phyloP scores from a whole-genome alignment of 2,888 invertebrate genomes.

The Zaprionus obscuricornis region DNA sequence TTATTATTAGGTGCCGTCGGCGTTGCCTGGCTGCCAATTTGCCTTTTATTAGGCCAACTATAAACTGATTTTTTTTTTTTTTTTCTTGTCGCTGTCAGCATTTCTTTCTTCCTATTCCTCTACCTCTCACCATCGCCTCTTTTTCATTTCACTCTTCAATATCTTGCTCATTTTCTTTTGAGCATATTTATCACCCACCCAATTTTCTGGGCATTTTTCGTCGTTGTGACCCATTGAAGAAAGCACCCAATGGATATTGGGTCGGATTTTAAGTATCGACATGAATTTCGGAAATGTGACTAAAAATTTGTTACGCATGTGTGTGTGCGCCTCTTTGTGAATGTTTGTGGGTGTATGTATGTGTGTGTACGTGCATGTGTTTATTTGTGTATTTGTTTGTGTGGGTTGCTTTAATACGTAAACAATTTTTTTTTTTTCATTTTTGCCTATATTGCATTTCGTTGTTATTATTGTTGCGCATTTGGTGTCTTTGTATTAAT shows the following conservation, averaged over 20 bases:
- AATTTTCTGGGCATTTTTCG: conserved; percentile 24
- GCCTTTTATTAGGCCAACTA: conserved; percentile 67
- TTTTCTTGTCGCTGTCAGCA: conserved; percentile 58
- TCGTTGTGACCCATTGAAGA: conserved; percentile 51
- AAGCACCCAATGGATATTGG: conserved; percentile 33
- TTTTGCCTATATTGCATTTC: conserved; percentile 13
- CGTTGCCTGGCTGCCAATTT: conserved; percentile 58
- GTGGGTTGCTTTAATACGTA: conserved; percentile 30
- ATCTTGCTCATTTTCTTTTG: conserved; percentile 1
- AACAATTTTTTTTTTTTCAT: conserved; percentile 19
- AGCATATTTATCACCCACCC: conserved; percentile 45
- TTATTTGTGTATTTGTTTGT: conserved; percentile 4
- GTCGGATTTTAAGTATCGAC: conserved; percentile 34
- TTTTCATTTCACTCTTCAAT: background rate
- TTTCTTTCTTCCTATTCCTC: conserved; percentile 36
- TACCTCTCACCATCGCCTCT: conserved; percentile 27
- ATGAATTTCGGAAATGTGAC: conserved; percentile 19
- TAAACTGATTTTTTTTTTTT: conserved; percentile 36
- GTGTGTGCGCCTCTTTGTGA: background rate
- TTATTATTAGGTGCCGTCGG: conserved; percentile 19
- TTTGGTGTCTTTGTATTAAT: too few species aligned
- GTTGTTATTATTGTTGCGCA: background rate
- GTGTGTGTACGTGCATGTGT: background rate
- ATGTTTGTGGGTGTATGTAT: background rate
- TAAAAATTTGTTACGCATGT: conserved; percentile 1